Evolutionary conservation across 1,140 invertebrate genomes (phyloP), one percentile per base, ranked within the genome.

Genomic region (Daktulosphaira vitifoliae): DNA sequence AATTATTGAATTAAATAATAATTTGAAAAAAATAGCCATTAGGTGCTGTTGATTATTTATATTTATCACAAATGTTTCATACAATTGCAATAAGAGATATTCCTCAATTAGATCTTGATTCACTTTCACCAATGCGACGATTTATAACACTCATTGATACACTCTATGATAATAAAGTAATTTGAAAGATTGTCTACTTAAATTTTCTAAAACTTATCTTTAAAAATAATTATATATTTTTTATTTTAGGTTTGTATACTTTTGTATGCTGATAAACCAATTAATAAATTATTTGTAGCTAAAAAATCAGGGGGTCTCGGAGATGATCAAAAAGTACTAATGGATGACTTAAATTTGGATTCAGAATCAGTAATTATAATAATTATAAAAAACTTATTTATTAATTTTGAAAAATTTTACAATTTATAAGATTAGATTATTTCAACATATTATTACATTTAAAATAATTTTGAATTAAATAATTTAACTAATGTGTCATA

Each of bases 71-170:
- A 75, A 84, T 87, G 65, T 99, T 98, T 78, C 92, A 99, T 72
- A 95, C 92, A 26, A 84, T 99, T 37, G 84, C 98, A 54, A 88
- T 99, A 70, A 78, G 91, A 70, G 82, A 97, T 76, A 79, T 98
- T 46, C 95, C 94, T 20, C 82, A 87, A 72, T 75, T 98, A 69
- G 88, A 85, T 71, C 75, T 87, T 16, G 81, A 82, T 69, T 76
- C 83, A 26, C 87, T 89, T 73, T 90, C 89, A 16, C 89, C 92
- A 77, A 84, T 91, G 52, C 81, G 95, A 72, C 78, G 96, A 70
- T 98, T 99, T 75, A 98, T 98, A 65, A 97, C 92, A 3, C 78
- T 99, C 0, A 95, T 99, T 71, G 96, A 99, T 74, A 96, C 93
- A 1, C 78, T 99, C 1, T 99, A 99, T 76, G 96, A 99, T 75